phyloP scores from a whole-genome alignment of 2,888 invertebrate species.

The Chrysopilus asiliformis region DNA sequence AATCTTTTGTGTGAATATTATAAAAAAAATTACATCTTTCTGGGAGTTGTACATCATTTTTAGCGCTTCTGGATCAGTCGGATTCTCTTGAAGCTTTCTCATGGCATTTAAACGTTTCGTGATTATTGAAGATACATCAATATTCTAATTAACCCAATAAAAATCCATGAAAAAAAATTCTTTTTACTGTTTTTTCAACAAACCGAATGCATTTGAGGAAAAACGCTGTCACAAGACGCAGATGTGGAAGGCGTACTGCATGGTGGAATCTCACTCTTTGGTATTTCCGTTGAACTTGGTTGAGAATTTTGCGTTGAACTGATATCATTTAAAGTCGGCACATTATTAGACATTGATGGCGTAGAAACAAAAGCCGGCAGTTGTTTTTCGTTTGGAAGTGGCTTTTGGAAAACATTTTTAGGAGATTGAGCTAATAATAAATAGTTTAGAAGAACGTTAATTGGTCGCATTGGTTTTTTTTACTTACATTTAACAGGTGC shows the following conservation, averaged over 20 bases:
- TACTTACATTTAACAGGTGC: no score
- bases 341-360: no score
- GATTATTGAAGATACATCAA: conserved; percentile 75
- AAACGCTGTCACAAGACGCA: no score
- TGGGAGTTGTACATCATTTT: conserved; percentile 58
- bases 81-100: conserved; percentile 67
- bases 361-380: conserved; percentile 35
- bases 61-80: conserved; percentile 57
- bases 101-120: conserved; percentile 76
- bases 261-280: conserved; percentile 15
- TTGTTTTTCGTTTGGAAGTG: conserved; percentile 24
- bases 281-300: conserved; percentile 1
- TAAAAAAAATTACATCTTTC: conserved; percentile 41
- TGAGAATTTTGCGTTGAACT: not conserved
- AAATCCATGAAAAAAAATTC: conserved; percentile 1
- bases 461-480: not conserved
- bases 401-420: conserved; percentile 30
- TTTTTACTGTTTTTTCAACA: no score
- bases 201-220: no score
- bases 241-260: conserved; percentile 12
- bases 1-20: no score
- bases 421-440: conserved; percentile 6
- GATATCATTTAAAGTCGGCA: no score
- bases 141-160: conserved; percentile 20
- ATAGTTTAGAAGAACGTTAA: not conserved